Base-by-base conservation (phyloP, 2,113 vertebrate genomes). In the Onychorhynchus coronatus region DNA sequence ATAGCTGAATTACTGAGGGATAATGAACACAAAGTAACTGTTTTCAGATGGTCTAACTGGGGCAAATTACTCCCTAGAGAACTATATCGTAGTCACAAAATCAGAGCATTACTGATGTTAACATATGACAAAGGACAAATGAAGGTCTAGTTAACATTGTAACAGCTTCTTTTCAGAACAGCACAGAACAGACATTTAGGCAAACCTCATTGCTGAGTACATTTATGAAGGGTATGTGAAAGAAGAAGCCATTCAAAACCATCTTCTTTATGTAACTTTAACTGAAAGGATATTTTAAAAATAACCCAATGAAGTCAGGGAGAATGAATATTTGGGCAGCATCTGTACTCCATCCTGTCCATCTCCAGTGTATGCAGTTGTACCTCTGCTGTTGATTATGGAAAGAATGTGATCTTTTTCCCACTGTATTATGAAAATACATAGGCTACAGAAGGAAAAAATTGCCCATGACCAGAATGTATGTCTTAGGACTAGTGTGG, bases 41-140 rank as follows among this genome's bases (percentile, higher is more conserved):
- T 89, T 97, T 97, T 97, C 93, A 95, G 92, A 94, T 96, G 80
- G 90, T 93, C 85, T 77, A 93, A 52, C 62, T 91, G 55, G 67
- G 92, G 86, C 73, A 96, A 96, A 98, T 96, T 72, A 67, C 44
- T 42, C 97, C 81, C 92, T 8, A 35, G 94, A 97, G 96, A 97
- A 50, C 93, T 70, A 86, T 93, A 85, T 30, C 37, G 50, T 62
- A 92, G 89, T 95, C 86, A 85, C 89, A 93, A 85, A 97, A 88
- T 92, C 92, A 95, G 95, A 77, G 52, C 77, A 53, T 85, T 96
- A 90, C 31, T 4, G 6, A 42, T 46, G 71, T 52, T 96, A 97
- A 87, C 94, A 93, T 62, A 97, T 44, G 91, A 97, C 52, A 96
- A 91, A 98, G 95, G 97, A 97, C 96, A 95, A 95, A 92, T 83